Evolutionary conservation across 2,113 vertebrate species (phyloP), one percentile per base, ranked within the genome.

Genomic region (Alces alces): DNA sequence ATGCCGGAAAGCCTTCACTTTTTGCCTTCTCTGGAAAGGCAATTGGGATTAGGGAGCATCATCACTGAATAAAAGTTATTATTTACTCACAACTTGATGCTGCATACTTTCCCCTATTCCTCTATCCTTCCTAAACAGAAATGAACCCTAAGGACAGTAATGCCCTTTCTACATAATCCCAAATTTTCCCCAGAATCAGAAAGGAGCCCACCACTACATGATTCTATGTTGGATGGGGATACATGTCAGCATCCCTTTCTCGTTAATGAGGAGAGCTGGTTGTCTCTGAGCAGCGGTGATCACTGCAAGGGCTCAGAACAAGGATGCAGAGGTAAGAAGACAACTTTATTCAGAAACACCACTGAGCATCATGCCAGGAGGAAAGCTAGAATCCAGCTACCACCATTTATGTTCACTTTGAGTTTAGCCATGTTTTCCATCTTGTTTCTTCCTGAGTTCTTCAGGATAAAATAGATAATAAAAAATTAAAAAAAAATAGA

Each of bases 401-500:
- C 0, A 10, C 3, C 58, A 30, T 5, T 55, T 39, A 73, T 15
- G 14, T 57, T 27, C 13, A 52, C 79, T 58, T 25, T 60, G 28
- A 86, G 52, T 45, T 12, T 33, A 30, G 30, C 21, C 17, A 25
- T n/a, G n/a, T 79, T 21, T 64, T 66, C 39, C 28, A 30, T 57
- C 7, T 58, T 19, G 13, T n/a, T 87, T 88, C 88, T 64, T 70
- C 36, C 43, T 92, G 64, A 78, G 13, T 58, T 78, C 70, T 0
- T 33, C 12, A n/a, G 21, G 28, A 86, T 50, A 88, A 82, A 83
- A 61, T 83, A 89, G 61, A 64, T 21, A 95, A 86, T 28, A 12
- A 95, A 91, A 91, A 55, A 73, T 88, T n/a, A n/a, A n/a, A n/a
- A n/a, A n/a, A 88, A 82, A 83, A 61, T 83, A 89, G 61, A 64